Evolutionary conservation across 2,888 invertebrate species (phyloP), one percentile per base, ranked within the genome.

Genomic region (Gandaritis pyraliata): DNA sequence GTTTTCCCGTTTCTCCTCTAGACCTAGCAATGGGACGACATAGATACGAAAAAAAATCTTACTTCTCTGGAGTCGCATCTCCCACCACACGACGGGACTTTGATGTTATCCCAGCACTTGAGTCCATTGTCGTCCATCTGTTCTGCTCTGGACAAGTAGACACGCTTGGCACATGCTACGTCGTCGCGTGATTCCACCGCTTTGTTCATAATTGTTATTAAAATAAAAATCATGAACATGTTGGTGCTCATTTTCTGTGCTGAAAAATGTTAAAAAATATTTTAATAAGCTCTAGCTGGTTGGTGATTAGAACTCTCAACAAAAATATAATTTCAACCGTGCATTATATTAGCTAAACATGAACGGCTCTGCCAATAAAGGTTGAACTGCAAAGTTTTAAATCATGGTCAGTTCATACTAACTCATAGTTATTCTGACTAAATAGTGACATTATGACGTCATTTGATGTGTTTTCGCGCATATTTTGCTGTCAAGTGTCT

Each of bases 1-100:
- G n/a, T n/a, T n/a, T n/a, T n/a, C n/a, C n/a, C n/a, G n/a, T n/a
- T n/a, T n/a, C n/a, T n/a, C n/a, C n/a, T n/a, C n/a, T n/a, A n/a
- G n/a, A n/a, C n/a, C n/a, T n/a, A n/a, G n/a, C n/a, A n/a, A n/a
- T n/a, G n/a, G 23, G 16, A 43, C 15, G n/a, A 46, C 4, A 46
- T 0, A 12, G 10, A 0, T 2, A 45, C 18, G 45, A 46, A 46
- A 12, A 33, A 33, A n/a, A n/a, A 8, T 33, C 41, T 36, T 58
- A 86, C 97, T 93, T 97, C 96, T 80, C 95, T 95, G 0, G 97
- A 96, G 80, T 96, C 96, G 77, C 97, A 97, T 52, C 96, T 90
- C 15, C 97, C 97, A 93, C 96, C 96, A 80, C 97, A 97, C 0
- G 96, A 95, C 79, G 95, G 94, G 0, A 96, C 96, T 41, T 94